A percentile compares a stretch with the other conserved stretches of the same genome.
These are phyloP conservation scores for Marronus borbonicus DNA, from an alignment of 2,888 invertebrate genomes.

Conservation along the genomic window DNA sequence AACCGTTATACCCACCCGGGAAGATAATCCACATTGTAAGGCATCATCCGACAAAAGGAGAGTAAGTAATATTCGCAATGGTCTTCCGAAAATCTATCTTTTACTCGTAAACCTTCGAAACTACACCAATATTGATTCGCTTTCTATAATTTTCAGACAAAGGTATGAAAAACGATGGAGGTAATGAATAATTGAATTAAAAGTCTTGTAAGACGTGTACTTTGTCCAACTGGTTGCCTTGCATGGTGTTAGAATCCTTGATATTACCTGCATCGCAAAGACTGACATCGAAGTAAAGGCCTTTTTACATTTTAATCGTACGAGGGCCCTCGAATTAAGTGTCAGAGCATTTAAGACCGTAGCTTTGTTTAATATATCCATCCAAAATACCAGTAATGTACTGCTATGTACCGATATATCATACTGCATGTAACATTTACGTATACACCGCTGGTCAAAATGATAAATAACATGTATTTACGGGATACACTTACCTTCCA, in stretches of 20 bases:
- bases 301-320: too few relatives aligned
- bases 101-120: background rate
- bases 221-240: background rate
- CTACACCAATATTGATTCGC: background rate
- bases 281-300: background rate
- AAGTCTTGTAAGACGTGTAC: conserved; percentile 28
- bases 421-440: too few relatives aligned
- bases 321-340: too few relatives aligned
- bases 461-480: too few relatives aligned
- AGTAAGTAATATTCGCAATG: conserved; percentile 74
- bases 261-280: too few relatives aligned
- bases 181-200: conserved; percentile 71
- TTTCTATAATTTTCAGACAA: conserved; percentile 74
- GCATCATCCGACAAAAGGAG: conserved; percentile 84
- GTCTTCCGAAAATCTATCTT: too few relatives aligned
- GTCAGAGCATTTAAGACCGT: background rate
- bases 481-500: too few relatives aligned
- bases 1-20: conserved; percentile 89
- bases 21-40: conserved; percentile 89
- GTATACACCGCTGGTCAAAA: too few relatives aligned
- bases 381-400: background rate
- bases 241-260: conserved; percentile 10
- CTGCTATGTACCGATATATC: too few relatives aligned
- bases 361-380: conserved; percentile 17
- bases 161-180: conserved; percentile 85